These are phyloP conservation scores for Jaculus jaculus DNA, from an alignment of 2,113 vertebrate species.

Conservation along the genomic window DNA sequence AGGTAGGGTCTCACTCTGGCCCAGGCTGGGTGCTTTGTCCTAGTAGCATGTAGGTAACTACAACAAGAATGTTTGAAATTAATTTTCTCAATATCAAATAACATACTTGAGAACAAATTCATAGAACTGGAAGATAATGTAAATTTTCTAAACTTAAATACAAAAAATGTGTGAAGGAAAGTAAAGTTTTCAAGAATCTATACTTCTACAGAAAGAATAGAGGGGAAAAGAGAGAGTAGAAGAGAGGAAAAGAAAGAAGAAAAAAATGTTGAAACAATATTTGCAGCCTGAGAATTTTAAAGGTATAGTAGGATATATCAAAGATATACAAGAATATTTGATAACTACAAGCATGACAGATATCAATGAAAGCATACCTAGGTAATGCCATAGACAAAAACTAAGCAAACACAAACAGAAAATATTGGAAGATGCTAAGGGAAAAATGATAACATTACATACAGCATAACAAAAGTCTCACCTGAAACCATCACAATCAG, in stretches of 20 bases:
- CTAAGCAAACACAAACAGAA: background rate
- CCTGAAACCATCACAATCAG: background rate
- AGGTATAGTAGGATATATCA: background rate
- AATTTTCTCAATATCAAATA: conserved; percentile 15
- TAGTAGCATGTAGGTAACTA: no score
- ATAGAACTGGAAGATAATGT: conserved; percentile 14
- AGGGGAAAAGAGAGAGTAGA: background rate
- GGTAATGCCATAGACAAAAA: background rate
- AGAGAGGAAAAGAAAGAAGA: background rate
- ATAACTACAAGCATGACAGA: background rate
- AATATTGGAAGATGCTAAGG: background rate
- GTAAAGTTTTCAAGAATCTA: background rate
- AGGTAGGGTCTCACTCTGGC: no score
- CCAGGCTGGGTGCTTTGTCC: no score
- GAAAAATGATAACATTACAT: background rate
- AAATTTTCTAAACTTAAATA: conserved; percentile 24
- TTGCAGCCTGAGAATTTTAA: background rate
- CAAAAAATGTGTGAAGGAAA: background rate
- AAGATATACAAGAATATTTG: background rate
- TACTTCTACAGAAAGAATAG: background rate
- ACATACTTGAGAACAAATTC: conserved; percentile 9
- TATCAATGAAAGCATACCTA: background rate
- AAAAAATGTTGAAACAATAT: background rate
- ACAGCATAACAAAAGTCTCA: background rate
- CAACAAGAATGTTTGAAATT: background rate